Evolutionary conservation across 2,888 invertebrate genomes (phyloP), one percentile per base, ranked within the genome.

Genomic region (Xestia xanthographa): DNA sequence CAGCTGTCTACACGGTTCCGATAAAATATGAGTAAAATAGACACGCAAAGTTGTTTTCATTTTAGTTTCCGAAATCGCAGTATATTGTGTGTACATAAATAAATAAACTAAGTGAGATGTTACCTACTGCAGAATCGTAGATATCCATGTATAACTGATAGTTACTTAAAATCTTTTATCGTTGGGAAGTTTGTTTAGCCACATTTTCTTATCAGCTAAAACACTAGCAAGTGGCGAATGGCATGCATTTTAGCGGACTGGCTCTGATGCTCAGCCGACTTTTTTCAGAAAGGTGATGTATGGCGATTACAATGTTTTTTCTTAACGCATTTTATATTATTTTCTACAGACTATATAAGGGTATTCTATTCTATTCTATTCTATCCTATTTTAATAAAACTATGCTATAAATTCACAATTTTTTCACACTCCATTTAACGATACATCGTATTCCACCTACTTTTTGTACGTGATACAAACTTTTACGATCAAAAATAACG

Each of bases 391-490:
- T n/a, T 22, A 69, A 58, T 29, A 29, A 43, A 66, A 26, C 20
- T 56, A n/a, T n/a, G 22, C 17, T 41, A n/a, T 12, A 41, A 72
- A 67, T 8, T 17, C n/a, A 4, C 62, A 20, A 17, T 0, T 66
- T 50, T 48, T 72, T 66, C 34, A 74, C 48, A 62, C 53, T 45
- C 22, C 34, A 67, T 56, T 79, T 12, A 1, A 45, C 8, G 12
- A 73, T 26, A 12, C 43, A 45, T 67, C 1, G 29, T 29, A 80
- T 67, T 60, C 14, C 34, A 38, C 41, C 2, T 12, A 22, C 22
- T 26, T 73, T 70, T 73, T 82, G 74, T 65, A 41, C 63, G 56
- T 34, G 53, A 53, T 12, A 58, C 26, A 45, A 78, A 71, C n/a
- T 79, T 60, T 68, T 53, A 66, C 26, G 62, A 11, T 60, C 34